Percentiles rank a stretch among this genome's conserved stretches.
These are phyloP conservation scores for Sander vitreus DNA, from an alignment of 2,113 vertebrate species.

Conservation along the genomic window DNA sequence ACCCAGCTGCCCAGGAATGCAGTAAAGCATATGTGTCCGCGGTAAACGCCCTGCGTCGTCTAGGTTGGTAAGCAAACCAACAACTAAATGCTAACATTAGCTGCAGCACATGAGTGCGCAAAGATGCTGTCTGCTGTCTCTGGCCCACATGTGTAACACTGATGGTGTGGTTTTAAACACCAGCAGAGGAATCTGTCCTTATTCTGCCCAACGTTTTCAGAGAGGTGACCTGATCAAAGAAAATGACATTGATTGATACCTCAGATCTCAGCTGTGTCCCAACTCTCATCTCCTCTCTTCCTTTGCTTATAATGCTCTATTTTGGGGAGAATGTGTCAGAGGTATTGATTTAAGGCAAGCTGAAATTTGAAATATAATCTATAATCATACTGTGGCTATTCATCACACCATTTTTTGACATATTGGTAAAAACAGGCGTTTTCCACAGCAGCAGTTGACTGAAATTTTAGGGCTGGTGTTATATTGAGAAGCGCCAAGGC, in stretches of 20 bases:
- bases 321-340: neutral
- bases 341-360: neutral
- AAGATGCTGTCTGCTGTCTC: neutral
- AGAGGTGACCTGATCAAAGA: slow-evolving; percentile 6
- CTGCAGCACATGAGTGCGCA: neutral
- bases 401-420: neutral
- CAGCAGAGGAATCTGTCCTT: neutral
- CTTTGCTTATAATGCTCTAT: neutral
- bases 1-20: slow-evolving; percentile 67
- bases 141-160: slow-evolving; percentile 10
- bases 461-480: neutral
- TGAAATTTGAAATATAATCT: neutral
- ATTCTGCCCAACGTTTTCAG: neutral
- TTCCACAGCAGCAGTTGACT: neutral
- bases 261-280: neutral
- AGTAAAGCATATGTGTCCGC: slow-evolving; percentile 51
- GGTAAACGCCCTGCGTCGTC: slow-evolving; percentile 48
- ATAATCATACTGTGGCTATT: neutral
- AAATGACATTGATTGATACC: neutral
- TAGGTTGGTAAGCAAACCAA: slow-evolving; percentile 35
- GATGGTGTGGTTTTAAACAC: slow-evolving; percentile 20
- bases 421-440: neutral
- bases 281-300: neutral
- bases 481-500: neutral
- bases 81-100: slow-evolving; percentile 53